phyloP scores from a whole-genome alignment of 2,797 vertebrate genomes.

The Nyctalus aviator region DNA sequence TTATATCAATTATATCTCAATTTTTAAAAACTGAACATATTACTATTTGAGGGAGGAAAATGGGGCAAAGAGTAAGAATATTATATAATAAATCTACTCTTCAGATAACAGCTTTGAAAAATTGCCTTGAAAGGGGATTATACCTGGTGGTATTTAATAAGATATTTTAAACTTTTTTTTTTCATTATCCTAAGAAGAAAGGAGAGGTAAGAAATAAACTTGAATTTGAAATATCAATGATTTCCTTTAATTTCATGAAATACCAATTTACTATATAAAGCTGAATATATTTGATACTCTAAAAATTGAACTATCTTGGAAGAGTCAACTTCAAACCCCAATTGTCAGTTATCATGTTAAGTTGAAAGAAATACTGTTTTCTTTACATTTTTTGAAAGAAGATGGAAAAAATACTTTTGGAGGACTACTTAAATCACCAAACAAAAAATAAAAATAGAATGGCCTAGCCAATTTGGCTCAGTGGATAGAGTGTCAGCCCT shows the following conservation, averaged over 20 bases:
- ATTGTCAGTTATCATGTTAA: constrained; percentile 74
- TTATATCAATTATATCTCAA: background rate
- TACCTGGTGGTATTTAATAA: constrained; percentile 54
- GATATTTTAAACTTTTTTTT: background rate
- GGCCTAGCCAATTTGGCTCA: too few species aligned
- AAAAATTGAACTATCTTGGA: constrained; percentile 71
- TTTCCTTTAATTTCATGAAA: constrained; percentile 74
- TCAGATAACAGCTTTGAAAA: constrained; percentile 51
- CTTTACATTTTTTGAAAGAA: constrained; percentile 42
- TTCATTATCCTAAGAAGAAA: constrained; percentile 36
- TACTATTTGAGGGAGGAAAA: background rate
- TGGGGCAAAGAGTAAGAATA: background rate
- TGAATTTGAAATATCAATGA: constrained; percentile 71
- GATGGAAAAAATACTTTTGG: background rate
- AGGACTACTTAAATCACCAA: constrained; percentile 53
- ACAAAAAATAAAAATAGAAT: background rate
- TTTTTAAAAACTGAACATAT: background rate
- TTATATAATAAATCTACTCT: constrained; percentile 58
- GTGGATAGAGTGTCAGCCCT: too few species aligned
- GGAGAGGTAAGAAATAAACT: constrained; percentile 57
- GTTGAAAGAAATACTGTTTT: constrained; percentile 56
- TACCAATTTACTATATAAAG: constrained; percentile 78
- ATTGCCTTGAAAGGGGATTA: constrained; percentile 35
- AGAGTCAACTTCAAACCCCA: constrained; percentile 66
- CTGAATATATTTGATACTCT: constrained; percentile 71